Conservation (phyloP, 2,113 vertebrate species). For the Monarcha castaneiventris region DNA sequence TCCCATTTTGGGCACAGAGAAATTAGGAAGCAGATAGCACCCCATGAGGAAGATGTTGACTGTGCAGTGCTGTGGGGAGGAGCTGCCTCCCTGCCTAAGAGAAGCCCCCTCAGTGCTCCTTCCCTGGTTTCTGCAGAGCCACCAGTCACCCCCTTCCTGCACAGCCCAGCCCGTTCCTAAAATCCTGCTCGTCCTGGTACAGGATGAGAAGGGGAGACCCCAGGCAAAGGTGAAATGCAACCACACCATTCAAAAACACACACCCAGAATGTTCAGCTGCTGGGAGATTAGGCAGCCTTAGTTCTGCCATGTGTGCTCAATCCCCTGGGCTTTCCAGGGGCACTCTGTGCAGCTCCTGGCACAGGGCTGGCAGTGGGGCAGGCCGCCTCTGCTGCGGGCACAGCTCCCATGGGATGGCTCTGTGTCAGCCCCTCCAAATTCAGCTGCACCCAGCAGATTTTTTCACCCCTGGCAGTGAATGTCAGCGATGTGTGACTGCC, state of each 20-base stretch:
- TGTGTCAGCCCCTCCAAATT: not conserved
- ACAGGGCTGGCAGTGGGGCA: not conserved
- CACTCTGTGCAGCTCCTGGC: not conserved
- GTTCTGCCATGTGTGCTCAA: not conserved
- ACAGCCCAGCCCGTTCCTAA: rapidly evolving
- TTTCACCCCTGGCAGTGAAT: not conserved
- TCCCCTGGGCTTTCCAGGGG: not conserved
- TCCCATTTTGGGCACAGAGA: not conserved
- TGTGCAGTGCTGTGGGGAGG: not conserved
- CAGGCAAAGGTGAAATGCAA: not conserved
- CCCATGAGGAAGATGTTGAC: not conserved
- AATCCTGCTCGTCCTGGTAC: not conserved
- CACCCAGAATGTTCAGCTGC: not conserved
- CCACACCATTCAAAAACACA: not conserved
- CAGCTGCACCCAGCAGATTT: not conserved
- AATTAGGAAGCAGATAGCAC: not conserved
- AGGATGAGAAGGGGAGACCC: not conserved
- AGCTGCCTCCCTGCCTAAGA: not conserved
- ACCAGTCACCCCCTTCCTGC: not conserved
- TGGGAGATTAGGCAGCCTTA: not conserved
- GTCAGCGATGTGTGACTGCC: not conserved
- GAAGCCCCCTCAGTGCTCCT: not conserved
- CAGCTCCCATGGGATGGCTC: not conserved
- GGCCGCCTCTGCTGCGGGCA: not conserved
- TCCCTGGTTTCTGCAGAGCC: not conserved